Evolutionary conservation across 2,888 invertebrate species (phyloP).

Genomic region (Cotesia congregata): DNA sequence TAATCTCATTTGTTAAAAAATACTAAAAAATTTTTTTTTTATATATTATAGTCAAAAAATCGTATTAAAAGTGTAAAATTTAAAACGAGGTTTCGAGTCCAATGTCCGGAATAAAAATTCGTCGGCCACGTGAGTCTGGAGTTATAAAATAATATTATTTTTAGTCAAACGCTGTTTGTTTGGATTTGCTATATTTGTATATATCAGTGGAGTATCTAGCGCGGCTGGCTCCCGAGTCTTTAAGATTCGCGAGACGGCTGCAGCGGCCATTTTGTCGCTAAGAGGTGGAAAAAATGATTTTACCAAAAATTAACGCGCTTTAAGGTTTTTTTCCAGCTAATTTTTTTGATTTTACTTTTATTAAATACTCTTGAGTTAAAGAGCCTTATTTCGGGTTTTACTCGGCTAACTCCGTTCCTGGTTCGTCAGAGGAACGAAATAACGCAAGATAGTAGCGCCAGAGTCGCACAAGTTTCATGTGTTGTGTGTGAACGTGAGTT

Average conservation of each 20-base stretch:
- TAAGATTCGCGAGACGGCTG: neutral
- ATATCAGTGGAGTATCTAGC: conserved; percentile 49
- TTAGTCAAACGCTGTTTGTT: conserved; percentile 59
- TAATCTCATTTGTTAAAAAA: neutral
- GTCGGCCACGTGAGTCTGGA: conserved; percentile 27
- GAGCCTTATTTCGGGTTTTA: neutral
- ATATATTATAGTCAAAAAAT: neutral
- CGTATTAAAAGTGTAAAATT: neutral
- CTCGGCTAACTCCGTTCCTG: conserved; percentile 27
- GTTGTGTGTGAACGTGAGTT: conserved; percentile 62
- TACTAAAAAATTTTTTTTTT: neutral
- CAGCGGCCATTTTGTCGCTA: too few relatives aligned
- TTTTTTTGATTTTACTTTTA: neutral
- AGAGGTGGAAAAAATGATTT: too few relatives aligned
- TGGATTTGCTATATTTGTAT: conserved; percentile 62
- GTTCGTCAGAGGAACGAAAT: conserved; percentile 50
- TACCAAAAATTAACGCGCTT: too few relatives aligned
- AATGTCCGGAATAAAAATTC: conserved; percentile 2
- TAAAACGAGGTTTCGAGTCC: neutral
- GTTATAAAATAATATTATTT: conserved; percentile 33
- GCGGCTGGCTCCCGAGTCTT: neutral
- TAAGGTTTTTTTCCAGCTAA: too few relatives aligned
- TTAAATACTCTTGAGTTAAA: neutral
- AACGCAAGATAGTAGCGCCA: conserved; percentile 40
- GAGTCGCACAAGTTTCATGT: conserved; percentile 57